Evolutionary conservation across 2,113 vertebrate genomes (phyloP).

Genomic region (Laticauda colubrina): DNA sequence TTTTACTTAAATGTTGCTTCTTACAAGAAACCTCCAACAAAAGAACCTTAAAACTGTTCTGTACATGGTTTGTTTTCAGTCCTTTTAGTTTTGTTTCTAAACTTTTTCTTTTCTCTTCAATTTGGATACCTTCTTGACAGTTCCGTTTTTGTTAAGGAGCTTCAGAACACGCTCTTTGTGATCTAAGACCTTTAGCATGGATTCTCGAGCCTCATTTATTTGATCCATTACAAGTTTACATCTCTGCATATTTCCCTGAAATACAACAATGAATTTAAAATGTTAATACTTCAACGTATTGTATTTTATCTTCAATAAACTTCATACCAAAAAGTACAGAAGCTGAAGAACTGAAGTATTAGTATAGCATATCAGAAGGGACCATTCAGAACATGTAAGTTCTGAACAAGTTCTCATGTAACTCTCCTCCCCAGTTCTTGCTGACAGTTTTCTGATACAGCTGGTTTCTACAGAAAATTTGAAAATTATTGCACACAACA

Average conservation of each 20-base stretch:
- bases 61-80: slow-evolving; percentile 64
- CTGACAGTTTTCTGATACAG: background rate
- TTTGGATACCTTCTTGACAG: slow-evolving; percentile 93
- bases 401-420: background rate
- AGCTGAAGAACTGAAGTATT: background rate
- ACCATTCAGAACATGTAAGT: background rate
- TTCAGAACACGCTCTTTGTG: slow-evolving; percentile 98
- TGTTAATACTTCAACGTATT: background rate
- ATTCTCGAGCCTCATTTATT: slow-evolving; percentile 96
- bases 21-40: slow-evolving; percentile 61
- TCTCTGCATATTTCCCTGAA: slow-evolving; percentile 97
- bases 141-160: slow-evolving; percentile 95
- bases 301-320: background rate
- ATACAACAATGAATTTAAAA: background rate
- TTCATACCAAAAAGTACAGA: background rate
- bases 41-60: slow-evolving; percentile 59
- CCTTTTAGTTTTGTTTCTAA: slow-evolving; percentile 61
- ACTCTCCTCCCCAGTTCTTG: background rate
- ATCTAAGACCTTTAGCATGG: slow-evolving; percentile 98
- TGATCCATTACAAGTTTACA: slow-evolving; percentile 99
- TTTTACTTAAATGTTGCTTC: slow-evolving; percentile 63
- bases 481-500: background rate
- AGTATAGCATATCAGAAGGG: background rate
- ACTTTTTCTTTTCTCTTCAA: slow-evolving; percentile 95
- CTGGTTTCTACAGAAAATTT: background rate